phyloP scores from a whole-genome alignment of 1,140 invertebrate species.

The Ladona fulva region DNA sequence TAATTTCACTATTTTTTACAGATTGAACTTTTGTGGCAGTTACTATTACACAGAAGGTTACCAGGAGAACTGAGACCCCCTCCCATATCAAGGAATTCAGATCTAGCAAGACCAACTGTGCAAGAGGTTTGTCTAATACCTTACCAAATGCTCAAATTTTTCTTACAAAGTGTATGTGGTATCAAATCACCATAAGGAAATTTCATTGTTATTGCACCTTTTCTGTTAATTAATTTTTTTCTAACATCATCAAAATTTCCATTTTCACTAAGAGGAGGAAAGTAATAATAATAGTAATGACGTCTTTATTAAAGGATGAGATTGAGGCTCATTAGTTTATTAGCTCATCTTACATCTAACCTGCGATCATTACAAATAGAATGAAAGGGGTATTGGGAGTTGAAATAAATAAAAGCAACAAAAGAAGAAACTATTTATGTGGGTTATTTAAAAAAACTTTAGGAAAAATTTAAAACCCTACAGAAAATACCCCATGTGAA shows the following conservation, averaged over 20 bases:
- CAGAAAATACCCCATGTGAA: no score
- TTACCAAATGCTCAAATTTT: conserved; percentile 7
- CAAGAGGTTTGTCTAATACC: conserved; percentile 32
- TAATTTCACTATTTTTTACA: conserved; percentile 24
- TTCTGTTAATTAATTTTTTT: background rate
- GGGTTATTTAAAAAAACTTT: no score
- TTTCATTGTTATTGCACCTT: background rate
- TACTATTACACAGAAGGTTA: conserved; percentile 40
- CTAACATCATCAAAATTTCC: no score
- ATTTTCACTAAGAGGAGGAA: background rate
- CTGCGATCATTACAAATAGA: no score
- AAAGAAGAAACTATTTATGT: no score
- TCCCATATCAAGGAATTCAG: conserved; percentile 23
- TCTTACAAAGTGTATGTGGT: background rate
- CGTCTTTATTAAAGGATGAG: no score
- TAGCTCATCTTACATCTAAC: no score
- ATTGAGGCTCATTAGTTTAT: no score
- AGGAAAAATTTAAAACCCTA: no score
- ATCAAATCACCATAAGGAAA: conserved; percentile 17
- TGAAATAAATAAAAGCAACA: no score
- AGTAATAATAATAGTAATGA: no score
- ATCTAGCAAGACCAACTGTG: conserved; percentile 29
- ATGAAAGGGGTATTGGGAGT: no score
- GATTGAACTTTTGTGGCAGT: conserved; percentile 39
- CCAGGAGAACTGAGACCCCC: conserved; percentile 38